Percentiles rank a stretch among this genome's conserved stretches.
These are phyloP conservation scores for Anadara kagoshimensis DNA, from an alignment of 1,140 invertebrate species.

Conservation along the genomic window DNA sequence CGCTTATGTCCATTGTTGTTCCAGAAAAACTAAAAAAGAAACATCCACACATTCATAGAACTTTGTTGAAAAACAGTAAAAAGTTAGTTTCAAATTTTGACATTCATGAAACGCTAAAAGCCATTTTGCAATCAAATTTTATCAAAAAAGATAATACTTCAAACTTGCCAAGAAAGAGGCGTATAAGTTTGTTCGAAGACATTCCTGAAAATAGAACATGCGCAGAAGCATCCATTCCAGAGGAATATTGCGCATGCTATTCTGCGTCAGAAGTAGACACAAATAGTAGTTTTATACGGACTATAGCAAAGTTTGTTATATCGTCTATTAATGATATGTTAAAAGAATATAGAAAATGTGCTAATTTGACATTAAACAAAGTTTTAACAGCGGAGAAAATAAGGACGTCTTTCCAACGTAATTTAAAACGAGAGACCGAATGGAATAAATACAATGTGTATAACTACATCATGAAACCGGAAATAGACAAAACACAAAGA, in stretches of 20 bases:
- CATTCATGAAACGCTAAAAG: slow-evolving; percentile 69
- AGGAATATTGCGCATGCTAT: slow-evolving; percentile 27
- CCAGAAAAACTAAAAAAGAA: slow-evolving; percentile 82
- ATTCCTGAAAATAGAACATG: slow-evolving; percentile 20
- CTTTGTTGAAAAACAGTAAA: slow-evolving; percentile 81
- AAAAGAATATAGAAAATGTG: background rate
- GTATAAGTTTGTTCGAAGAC: slow-evolving; percentile 11
- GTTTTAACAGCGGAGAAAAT: slow-evolving; percentile 1
- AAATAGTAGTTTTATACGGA: background rate
- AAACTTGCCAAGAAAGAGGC: background rate
- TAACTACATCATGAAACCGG: slow-evolving; percentile 50
- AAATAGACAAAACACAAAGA: slow-evolving; percentile 47
- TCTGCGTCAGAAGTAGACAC: background rate
- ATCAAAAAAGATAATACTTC: slow-evolving; percentile 7
- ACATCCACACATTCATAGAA: slow-evolving; percentile 79
- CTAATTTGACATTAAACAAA: background rate
- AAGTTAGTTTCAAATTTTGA: slow-evolving; percentile 74
- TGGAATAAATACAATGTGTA: background rate
- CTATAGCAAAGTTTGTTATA: slow-evolving; percentile 7
- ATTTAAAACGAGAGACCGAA: too few relatives aligned
- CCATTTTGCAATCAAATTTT: slow-evolving; percentile 65
- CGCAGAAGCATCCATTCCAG: slow-evolving; percentile 6
- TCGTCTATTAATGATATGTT: background rate
- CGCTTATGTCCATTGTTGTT: slow-evolving; percentile 73
- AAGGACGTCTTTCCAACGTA: background rate